Evolutionary conservation across 2,888 invertebrate genomes (phyloP).

Genomic region (Cheilosia urbana): DNA sequence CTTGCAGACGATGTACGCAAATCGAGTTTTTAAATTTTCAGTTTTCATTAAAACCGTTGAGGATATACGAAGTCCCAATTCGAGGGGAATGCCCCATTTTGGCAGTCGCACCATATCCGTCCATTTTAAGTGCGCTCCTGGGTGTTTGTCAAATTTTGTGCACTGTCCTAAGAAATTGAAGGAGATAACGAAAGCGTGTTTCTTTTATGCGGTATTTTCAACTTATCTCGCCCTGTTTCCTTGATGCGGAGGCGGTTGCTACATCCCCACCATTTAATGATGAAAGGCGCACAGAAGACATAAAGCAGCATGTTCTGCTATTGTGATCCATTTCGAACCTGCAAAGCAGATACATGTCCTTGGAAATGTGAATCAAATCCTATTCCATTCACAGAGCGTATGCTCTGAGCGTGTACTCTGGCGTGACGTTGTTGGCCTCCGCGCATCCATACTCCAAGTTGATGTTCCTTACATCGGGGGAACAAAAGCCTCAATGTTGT

Average conservation of each 20-base stretch:
- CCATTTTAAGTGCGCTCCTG: conserved; percentile 5
- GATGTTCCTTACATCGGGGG: conserved; percentile 47
- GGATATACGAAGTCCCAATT: neutral
- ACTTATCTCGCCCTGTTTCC: neutral
- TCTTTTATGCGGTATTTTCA: conserved; percentile 3
- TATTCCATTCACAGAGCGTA: conserved; percentile 56
- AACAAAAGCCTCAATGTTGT: conserved; percentile 67
- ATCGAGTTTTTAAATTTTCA: conserved; percentile 9
- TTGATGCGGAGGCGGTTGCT: neutral
- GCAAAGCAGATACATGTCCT: conserved; percentile 56
- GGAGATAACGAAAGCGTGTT: conserved; percentile 19
- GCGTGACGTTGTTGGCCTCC: neutral
- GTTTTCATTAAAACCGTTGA: neutral
- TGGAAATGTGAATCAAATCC: conserved; percentile 61
- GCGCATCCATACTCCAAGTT: conserved; percentile 33
- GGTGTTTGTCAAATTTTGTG: neutral
- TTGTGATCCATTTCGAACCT: conserved; percentile 48
- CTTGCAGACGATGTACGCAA: conserved; percentile 48
- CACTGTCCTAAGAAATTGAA: neutral
- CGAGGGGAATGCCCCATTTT: conserved; percentile 57
- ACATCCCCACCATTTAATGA: neutral
- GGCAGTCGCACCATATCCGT: conserved; percentile 1
- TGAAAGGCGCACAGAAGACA: conserved; percentile 6
- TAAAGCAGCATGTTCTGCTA: conserved; percentile 22
- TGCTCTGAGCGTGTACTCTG: conserved; percentile 8